These are phyloP conservation scores for Mantis religiosa DNA, from an alignment of 2,888 invertebrate species.

Conservation along the genomic window DNA sequence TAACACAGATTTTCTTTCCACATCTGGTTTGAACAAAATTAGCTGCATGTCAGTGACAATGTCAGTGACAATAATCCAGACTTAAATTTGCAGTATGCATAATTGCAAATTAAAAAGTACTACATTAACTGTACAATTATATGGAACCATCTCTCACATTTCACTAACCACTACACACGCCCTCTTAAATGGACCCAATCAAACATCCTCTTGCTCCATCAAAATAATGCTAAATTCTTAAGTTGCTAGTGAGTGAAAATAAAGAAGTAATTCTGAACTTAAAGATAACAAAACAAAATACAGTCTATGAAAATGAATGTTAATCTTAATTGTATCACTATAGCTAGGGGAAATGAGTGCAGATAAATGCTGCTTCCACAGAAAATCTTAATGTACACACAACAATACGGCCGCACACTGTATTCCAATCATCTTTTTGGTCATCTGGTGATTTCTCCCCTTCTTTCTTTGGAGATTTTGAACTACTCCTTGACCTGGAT, in stretches of 20 bases:
- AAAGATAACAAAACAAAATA: background rate
- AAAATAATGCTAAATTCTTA: background rate
- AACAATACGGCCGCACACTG: background rate
- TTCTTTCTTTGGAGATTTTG: constrained; percentile 27
- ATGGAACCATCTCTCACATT: constrained; percentile 6
- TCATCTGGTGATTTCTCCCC: constrained; percentile 22
- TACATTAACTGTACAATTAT: constrained; percentile 13
- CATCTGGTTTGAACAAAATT: background rate
- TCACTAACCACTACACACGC: constrained; percentile 4
- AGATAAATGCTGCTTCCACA: background rate
- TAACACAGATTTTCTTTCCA: background rate
- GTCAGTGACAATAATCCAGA: background rate
- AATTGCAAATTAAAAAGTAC: background rate
- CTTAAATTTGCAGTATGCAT: background rate
- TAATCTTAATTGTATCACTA: background rate
- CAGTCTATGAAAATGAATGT: constrained; percentile 11
- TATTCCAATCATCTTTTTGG: constrained; percentile 25
- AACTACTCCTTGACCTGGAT: constrained; percentile 35
- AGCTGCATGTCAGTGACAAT: background rate
- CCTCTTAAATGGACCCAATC: constrained; percentile 25
- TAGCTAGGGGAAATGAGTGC: background rate
- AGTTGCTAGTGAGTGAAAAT: background rate
- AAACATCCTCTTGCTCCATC: constrained; percentile 24
- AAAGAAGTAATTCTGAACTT: background rate
- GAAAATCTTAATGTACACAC: background rate